phyloP scores from a whole-genome alignment of 2,888 invertebrate species.

The Perithous albicinctus region DNA sequence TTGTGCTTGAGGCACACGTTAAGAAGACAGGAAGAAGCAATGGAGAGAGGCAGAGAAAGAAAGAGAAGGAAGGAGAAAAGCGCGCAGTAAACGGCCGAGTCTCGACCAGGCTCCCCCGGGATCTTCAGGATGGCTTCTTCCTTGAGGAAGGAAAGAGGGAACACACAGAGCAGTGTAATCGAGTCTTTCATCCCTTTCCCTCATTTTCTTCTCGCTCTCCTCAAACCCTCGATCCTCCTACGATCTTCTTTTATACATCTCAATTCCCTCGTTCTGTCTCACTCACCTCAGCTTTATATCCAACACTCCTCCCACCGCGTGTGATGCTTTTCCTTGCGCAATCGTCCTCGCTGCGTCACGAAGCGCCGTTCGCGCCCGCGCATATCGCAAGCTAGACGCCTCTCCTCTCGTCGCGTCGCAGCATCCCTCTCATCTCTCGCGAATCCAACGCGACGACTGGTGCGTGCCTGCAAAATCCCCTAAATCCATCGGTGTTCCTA shows the following conservation, averaged over 20 bases:
- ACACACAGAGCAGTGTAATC: constrained; percentile 63
- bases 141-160: constrained; percentile 77
- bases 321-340: not conserved
- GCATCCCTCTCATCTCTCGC: constrained; percentile 52
- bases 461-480: constrained; percentile 75
- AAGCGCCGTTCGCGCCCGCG: constrained; percentile 37
- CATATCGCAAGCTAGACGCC: constrained; percentile 5
- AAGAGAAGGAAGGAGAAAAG: constrained; percentile 45
- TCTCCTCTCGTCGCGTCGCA: constrained; percentile 5
- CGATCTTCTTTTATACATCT: constrained; percentile 44
- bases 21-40: constrained; percentile 2
- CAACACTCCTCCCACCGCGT: constrained; percentile 26
- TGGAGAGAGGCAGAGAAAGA: constrained; percentile 29
- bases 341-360: not conserved
- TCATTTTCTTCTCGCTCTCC: constrained; percentile 41
- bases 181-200: constrained; percentile 50
- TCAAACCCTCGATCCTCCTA: constrained; percentile 19
- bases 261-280: constrained; percentile 38
- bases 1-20: constrained; percentile 27
- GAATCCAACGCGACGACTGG: constrained; percentile 73
- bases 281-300: constrained; percentile 20
- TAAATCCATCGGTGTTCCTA: constrained; percentile 72
- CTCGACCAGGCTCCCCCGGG: constrained; percentile 74
- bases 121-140: constrained; percentile 78
- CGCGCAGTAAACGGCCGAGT: constrained; percentile 67